These are phyloP conservation scores for Agrilus cyanescens DNA, from an alignment of 2,888 invertebrate genomes.

Conservation along the genomic window DNA sequence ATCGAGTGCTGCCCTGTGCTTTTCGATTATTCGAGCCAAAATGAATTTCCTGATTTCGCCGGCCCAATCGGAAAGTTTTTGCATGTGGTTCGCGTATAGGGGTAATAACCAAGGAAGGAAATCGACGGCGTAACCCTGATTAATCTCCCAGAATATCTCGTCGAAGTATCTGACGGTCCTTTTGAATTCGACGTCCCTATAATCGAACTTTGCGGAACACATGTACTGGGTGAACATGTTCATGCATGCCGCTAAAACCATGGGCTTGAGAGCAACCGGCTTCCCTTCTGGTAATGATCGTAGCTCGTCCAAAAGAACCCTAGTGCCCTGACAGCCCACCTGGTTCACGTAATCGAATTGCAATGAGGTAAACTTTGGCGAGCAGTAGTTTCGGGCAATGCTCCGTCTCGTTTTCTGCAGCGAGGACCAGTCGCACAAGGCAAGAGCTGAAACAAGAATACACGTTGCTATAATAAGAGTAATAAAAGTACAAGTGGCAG, in stretches of 20 bases:
- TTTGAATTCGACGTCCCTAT: constrained; percentile 55
- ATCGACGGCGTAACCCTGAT: constrained; percentile 78
- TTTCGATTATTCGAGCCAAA: constrained; percentile 54
- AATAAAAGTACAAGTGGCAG: constrained; percentile 9
- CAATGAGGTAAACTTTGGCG: constrained; percentile 61
- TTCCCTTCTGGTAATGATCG: constrained; percentile 33
- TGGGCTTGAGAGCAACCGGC: constrained; percentile 52
- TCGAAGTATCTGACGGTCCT: constrained; percentile 61
- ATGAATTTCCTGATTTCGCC: constrained; percentile 62
- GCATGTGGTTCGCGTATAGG: constrained; percentile 56
- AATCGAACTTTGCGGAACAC: constrained; percentile 67
- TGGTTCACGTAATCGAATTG: constrained; percentile 60
- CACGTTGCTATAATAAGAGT: constrained; percentile 13
- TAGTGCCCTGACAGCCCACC: constrained; percentile 55
- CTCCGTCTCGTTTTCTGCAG: constrained; percentile 68
- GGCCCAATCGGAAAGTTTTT: constrained; percentile 57
- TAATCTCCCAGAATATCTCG: constrained; percentile 85
- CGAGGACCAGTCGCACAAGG: constrained; percentile 79
- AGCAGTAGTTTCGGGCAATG: constrained; percentile 68
- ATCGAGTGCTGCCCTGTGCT: constrained; percentile 44
- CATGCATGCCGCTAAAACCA: constrained; percentile 60
- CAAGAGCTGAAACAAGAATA: constrained; percentile 54
- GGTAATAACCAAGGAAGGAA: constrained; percentile 74
- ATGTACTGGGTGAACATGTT: constrained; percentile 82
- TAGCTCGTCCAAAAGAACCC: constrained; percentile 47